Evolutionary conservation across 2,888 invertebrate species (phyloP).

Genomic region (Drosophila basisetae): DNA sequence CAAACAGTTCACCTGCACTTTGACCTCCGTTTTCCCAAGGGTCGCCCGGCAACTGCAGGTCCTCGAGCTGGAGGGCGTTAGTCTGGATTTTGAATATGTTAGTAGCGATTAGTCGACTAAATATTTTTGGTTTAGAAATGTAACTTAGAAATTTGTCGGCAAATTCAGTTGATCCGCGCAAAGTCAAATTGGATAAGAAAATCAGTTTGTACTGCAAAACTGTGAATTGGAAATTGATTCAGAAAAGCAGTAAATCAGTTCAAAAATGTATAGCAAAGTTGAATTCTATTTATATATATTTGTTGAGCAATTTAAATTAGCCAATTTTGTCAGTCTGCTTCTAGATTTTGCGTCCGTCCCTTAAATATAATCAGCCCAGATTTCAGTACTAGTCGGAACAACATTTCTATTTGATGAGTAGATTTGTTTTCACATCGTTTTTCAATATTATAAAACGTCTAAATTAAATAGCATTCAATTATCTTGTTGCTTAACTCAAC

Average conservation of each 20-base stretch:
- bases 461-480: background rate
- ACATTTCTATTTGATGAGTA: background rate
- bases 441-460: background rate
- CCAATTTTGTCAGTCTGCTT: background rate
- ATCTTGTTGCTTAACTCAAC: background rate
- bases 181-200: background rate
- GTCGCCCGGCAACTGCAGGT: slow-evolving; percentile 75
- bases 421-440: background rate
- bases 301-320: background rate
- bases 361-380: background rate
- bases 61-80: slow-evolving; percentile 82
- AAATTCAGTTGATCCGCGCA: background rate
- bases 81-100: slow-evolving; percentile 83
- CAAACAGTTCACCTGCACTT: slow-evolving; percentile 75
- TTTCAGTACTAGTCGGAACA: background rate
- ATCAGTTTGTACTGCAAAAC: background rate
- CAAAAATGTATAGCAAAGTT: background rate
- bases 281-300: background rate
- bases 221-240: background rate
- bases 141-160: background rate
- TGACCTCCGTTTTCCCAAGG: slow-evolving; percentile 73
- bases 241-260: background rate
- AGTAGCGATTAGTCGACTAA: slow-evolving; percentile 9
- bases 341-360: background rate
- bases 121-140: background rate